Base-by-base conservation (phyloP, 2,113 vertebrate species). In the Seriola quinqueradiata region DNA sequence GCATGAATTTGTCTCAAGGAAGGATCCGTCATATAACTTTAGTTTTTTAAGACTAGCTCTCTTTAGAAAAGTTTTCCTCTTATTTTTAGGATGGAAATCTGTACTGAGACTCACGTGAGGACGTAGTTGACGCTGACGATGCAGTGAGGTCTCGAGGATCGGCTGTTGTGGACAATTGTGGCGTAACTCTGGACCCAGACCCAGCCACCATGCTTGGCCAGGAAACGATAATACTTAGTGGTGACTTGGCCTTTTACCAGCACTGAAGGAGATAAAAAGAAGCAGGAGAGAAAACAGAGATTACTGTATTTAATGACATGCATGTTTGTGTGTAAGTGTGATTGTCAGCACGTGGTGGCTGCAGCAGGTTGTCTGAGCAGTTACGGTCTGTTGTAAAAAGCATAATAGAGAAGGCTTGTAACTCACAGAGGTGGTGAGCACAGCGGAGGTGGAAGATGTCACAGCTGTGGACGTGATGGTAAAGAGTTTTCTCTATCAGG, bases 61-160 rank as follows among this genome's bases (percentile, higher is more conserved):
- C 12, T 59, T 25, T 14, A 23, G 3, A 44, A 40, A 55, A 4
- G 38, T 70, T 57, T 68, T 17, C 16, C 12, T 72, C 42, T 25
- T 36, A 40, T 66, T 77, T 78, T 58, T 1, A 3, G 8, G 16
- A 25, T 46, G 1, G 3, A 63, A 83, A 54, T 60, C 28, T 23
- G 12, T 21, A 23, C 3, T 16, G 28, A 21, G 64, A 97, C 98
- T 99, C 93, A 99, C 98, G 98, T 99, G 89, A 99, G 97, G 67
- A 99, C 98, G 1, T 99, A 99, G 96, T 99, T 99, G 88, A 99
- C 98, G 67, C 98, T 99, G 96, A 99, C 98, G 34, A 99, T 98
- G 81, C 98, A 99, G 92, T 99, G 98, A 0, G 98, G 98, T 81
- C 98, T 95, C 11, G 98, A 99, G 1, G 98, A 99, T 57, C 98